Conservation (phyloP, 2,888 invertebrate species). For the Callinectes sapidus region DNA sequence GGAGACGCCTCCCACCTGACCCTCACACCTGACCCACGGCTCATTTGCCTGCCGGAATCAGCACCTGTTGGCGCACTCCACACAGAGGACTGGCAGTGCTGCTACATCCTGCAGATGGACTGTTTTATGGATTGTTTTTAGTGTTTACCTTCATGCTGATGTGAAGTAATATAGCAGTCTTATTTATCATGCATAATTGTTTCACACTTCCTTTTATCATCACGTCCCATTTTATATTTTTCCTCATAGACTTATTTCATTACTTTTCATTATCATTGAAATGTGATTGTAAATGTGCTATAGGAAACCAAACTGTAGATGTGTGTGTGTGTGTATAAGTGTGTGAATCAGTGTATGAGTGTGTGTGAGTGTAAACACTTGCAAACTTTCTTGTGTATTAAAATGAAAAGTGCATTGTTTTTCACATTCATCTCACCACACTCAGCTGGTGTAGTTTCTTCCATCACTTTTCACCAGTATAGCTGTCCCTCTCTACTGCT, state of each 20-base stretch:
- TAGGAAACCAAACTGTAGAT: background rate
- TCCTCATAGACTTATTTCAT: background rate
- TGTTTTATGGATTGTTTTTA: background rate
- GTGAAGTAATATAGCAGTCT: background rate
- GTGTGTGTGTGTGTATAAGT: background rate
- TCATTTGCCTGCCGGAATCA: background rate
- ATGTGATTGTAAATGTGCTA: constrained; percentile 22
- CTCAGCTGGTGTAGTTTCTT: background rate
- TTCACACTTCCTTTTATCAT: background rate
- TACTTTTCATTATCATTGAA: background rate
- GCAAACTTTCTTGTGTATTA: background rate
- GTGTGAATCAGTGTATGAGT: background rate
- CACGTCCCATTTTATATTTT: background rate
- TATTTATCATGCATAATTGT: constrained; percentile 20
- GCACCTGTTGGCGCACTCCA: background rate
- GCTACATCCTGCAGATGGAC: background rate
- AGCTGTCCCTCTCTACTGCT: background rate
- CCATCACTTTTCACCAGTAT: background rate
- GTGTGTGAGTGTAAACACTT: background rate
- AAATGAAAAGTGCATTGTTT: background rate
- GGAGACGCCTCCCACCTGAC: constrained; percentile 29
- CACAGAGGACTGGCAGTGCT: background rate
- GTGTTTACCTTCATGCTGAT: background rate
- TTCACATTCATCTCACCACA: background rate
- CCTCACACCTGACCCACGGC: constrained; percentile 23